phyloP scores from a whole-genome alignment of 2,113 vertebrate species.

The Lamprotornis superbus region DNA sequence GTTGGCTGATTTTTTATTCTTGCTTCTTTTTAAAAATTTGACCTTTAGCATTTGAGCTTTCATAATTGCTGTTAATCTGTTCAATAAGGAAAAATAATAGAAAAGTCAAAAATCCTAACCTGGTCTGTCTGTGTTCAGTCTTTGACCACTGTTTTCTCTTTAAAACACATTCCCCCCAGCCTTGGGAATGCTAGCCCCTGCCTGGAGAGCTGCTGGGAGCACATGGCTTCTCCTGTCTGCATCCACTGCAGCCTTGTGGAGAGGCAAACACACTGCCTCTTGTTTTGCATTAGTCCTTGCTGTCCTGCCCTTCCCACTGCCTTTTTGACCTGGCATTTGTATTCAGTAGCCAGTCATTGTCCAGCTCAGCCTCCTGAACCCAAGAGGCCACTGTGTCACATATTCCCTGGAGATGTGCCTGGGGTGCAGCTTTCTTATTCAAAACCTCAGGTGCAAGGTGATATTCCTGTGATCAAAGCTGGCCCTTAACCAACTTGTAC shows the following conservation, averaged over 20 bases:
- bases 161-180: neutral
- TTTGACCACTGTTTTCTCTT: neutral
- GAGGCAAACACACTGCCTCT: neutral
- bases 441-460: neutral
- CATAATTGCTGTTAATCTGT: neutral
- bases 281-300: neutral
- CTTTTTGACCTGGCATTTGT: neutral
- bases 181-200: neutral
- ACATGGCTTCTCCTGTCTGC: neutral
- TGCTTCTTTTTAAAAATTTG: neutral
- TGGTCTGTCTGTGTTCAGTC: neutral
- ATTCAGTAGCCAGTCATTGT: neutral
- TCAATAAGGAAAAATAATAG: neutral
- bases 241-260: neutral
- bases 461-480: neutral
- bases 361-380: fast-evolving
- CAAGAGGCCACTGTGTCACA: neutral
- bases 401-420: neutral
- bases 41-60: neutral
- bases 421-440: neutral
- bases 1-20: neutral
- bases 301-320: neutral
- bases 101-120: neutral
- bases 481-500: neutral
- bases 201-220: neutral